Evolutionary conservation across 2,888 invertebrate species (phyloP).

Genomic region (Stenotaenia linearis): DNA sequence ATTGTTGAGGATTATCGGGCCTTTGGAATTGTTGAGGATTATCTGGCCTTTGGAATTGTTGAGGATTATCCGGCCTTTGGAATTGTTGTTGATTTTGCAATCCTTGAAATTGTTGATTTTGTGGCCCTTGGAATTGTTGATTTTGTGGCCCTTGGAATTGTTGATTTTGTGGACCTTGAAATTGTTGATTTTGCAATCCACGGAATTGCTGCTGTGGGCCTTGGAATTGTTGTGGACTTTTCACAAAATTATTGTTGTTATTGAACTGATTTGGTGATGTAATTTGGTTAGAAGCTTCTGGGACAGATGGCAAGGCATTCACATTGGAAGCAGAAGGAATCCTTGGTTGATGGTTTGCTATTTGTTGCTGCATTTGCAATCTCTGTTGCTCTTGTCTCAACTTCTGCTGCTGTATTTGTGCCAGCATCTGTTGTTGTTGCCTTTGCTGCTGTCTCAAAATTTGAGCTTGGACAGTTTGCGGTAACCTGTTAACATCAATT

Average conservation of each 20-base stretch:
- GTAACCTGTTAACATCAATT: neutral
- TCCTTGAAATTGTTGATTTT: conserved; percentile 19
- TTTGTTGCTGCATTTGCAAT: conserved; percentile 24
- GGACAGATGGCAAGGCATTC: neutral
- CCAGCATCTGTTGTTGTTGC: conserved; percentile 22
- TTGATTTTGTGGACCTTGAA: conserved; percentile 17
- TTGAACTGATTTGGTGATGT: neutral
- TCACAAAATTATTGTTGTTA: neutral
- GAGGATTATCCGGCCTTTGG: neutral
- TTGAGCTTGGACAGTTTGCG: neutral
- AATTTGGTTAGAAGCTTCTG: neutral
- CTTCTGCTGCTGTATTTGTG: conserved; percentile 8
- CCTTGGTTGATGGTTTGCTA: neutral
- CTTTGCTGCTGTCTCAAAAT: neutral
- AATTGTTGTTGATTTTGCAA: conserved; percentile 8
- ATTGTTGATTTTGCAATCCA: neutral
- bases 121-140: conserved; percentile 1
- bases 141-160: neutral
- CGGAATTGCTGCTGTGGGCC: neutral
- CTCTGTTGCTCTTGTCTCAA: conserved; percentile 8
- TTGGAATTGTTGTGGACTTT: neutral
- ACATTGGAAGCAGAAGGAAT: neutral
- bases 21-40: neutral
- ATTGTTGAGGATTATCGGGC: neutral
- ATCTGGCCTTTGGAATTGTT: conserved; percentile 11